These are phyloP conservation scores for Cataglyphis altisquamis DNA, from an alignment of 2,888 invertebrate species.

Conservation along the genomic window DNA sequence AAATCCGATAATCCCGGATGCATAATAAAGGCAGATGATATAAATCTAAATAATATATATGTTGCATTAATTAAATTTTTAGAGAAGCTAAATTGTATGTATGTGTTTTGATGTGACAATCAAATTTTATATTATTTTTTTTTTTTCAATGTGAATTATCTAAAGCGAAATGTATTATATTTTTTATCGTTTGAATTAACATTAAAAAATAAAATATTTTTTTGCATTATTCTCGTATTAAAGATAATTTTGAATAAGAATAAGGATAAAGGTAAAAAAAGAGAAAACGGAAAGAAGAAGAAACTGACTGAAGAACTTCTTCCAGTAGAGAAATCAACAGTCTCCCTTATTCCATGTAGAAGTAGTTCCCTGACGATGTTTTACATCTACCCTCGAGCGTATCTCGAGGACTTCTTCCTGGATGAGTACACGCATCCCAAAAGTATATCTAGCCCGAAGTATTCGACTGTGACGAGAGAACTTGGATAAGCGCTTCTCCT, in stretches of 20 bases:
- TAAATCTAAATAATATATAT: not conserved
- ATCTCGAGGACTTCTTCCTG: conserved; percentile 49
- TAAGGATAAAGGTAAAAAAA: not conserved
- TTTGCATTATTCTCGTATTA: not conserved
- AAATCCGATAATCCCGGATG: not conserved
- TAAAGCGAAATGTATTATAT: not conserved
- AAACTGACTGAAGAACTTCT: conserved; percentile 16
- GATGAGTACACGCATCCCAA: conserved; percentile 41
- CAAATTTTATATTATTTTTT: not conserved
- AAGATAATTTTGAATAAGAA: not conserved
- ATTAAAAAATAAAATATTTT: not conserved
- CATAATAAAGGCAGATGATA: not conserved
- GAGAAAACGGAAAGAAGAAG: not conserved
- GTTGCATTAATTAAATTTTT: not conserved
- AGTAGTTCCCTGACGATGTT: conserved; percentile 42
- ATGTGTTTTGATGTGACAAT: not conserved
- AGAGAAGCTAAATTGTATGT: not conserved
- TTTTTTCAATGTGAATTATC: not conserved
- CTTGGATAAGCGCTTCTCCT: conserved; percentile 24
- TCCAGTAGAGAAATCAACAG: conserved; percentile 23
- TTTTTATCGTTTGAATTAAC: not conserved
- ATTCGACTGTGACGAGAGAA: conserved; percentile 41
- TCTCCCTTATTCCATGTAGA: not conserved
- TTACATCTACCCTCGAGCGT: conserved; percentile 48
- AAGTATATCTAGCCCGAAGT: conserved; percentile 15